A percentile compares a stretch with the other conserved stretches of the same genome.
These are phyloP conservation scores for Calliopum simillimum DNA, from an alignment of 2,888 invertebrate genomes.

Conservation along the genomic window DNA sequence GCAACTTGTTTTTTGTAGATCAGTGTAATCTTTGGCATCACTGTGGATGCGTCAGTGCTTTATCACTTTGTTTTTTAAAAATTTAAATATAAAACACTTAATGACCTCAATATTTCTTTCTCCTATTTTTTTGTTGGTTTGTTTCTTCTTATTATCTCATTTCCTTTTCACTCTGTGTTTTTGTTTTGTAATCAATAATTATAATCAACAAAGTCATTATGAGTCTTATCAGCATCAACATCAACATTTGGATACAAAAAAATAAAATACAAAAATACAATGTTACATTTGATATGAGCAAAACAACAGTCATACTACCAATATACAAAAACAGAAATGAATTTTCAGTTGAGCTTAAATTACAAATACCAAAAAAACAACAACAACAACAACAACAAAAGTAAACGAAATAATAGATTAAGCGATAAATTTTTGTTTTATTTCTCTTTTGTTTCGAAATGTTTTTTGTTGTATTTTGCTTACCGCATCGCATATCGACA, in stretches of 20 bases:
- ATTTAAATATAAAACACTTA: no score
- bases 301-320: neutral
- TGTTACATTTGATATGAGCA: neutral
- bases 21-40: no score
- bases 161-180: no score
- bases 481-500: constrained; percentile 24
- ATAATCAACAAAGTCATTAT: no score
- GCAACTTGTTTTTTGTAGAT: no score
- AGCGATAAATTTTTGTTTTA: constrained; percentile 24
- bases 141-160: no score
- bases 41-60: no score
- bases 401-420: constrained; percentile 42
- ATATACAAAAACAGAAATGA: constrained; percentile 9
- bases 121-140: no score
- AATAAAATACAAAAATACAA: neutral
- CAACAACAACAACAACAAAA: constrained; percentile 37
- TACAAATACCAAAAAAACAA: constrained; percentile 26
- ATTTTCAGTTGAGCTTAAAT: constrained; percentile 13
- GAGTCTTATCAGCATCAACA: neutral
- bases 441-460: constrained; percentile 13
- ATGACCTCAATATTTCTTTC: no score
- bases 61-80: no score
- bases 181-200: no score
- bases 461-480: constrained; percentile 27
- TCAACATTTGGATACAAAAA: neutral